A percentile compares a stretch with the other conserved stretches of the same genome.
phyloP scores from a whole-genome alignment of 2,888 invertebrate species.

The Thymelicus sylvestris region DNA sequence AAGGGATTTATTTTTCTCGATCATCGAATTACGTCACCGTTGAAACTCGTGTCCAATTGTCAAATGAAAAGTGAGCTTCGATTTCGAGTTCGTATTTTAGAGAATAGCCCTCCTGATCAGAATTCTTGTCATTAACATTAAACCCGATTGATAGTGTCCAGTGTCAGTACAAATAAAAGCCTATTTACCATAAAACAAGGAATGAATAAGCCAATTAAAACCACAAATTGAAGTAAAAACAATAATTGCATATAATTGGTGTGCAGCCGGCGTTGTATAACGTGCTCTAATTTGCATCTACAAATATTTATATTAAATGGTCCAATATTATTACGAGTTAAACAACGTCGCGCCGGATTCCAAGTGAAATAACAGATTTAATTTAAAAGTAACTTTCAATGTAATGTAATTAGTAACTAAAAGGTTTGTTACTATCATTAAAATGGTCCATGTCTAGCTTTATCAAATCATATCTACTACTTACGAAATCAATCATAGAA shows the following conservation, averaged over 20 bases:
- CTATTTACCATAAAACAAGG: slow-evolving; percentile 23
- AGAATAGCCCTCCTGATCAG: too few species aligned
- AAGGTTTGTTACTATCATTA: too few species aligned
- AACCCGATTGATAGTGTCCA: not conserved
- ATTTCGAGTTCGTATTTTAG: too few species aligned
- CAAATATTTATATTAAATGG: slow-evolving; percentile 37
- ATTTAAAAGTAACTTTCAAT: slow-evolving; percentile 13
- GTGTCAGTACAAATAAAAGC: slow-evolving; percentile 11
- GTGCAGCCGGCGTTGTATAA: slow-evolving; percentile 18
- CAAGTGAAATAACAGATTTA: slow-evolving; percentile 26
- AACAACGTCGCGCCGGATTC: slow-evolving; percentile 19
- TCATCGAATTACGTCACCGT: too few species aligned
- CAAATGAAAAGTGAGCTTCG: too few species aligned
- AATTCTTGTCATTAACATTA: not conserved
- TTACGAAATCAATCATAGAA: too few species aligned
- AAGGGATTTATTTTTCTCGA: too few species aligned
- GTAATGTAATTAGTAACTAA: too few species aligned
- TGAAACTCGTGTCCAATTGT: too few species aligned
- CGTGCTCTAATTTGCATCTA: slow-evolving; percentile 31
- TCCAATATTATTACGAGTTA: slow-evolving; percentile 28
- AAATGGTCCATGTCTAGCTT: too few species aligned
- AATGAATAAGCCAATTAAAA: slow-evolving; percentile 30
- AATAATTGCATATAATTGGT: slow-evolving; percentile 28
- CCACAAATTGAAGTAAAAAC: slow-evolving; percentile 27
- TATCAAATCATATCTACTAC: too few species aligned